A percentile compares a stretch with the other conserved stretches of the same genome.
Conservation (phyloP, 2,113 vertebrate genomes). For the Callipepla californica region DNA sequence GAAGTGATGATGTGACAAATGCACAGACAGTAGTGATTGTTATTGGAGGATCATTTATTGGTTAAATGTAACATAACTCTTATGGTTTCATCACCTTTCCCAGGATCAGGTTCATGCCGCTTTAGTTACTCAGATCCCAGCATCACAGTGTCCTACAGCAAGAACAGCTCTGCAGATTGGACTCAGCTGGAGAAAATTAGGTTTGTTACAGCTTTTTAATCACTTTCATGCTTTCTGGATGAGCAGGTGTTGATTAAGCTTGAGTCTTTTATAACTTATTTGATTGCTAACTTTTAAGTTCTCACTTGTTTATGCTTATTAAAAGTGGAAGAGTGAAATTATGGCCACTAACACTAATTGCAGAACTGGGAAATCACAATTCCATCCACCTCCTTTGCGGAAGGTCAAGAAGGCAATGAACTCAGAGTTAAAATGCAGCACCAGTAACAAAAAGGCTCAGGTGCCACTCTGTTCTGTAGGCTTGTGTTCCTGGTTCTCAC, state of each 20-base stretch:
- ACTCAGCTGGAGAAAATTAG: conserved; percentile 94
- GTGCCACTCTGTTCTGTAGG: not conserved
- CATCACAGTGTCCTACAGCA: conserved; percentile 91
- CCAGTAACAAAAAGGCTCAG: not conserved
- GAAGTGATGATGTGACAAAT: conserved; percentile 53
- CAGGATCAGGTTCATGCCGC: conserved; percentile 94
- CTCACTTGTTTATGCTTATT: not conserved
- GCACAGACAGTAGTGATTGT: conserved; percentile 31
- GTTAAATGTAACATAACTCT: conserved; percentile 58
- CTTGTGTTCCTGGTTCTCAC: not conserved
- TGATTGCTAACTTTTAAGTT: conserved; percentile 12
- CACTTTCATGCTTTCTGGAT: conserved; percentile 3
- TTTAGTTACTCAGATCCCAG: conserved; percentile 96
- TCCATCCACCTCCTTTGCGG: not conserved
- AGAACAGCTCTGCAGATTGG: conserved; percentile 90
- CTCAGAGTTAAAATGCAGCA: not conserved
- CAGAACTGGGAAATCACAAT: not conserved
- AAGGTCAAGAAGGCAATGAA: not conserved
- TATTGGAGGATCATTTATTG: conserved; percentile 54
- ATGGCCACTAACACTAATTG: not conserved
- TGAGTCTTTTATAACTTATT: conserved; percentile 8
- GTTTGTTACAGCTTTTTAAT: conserved; percentile 78
- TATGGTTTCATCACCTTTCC: conserved; percentile 56
- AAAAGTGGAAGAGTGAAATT: not conserved
- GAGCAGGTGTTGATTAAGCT: conserved; percentile 8